Base-by-base conservation (phyloP, 92 coral and sea anemone genomes). In the Porites cylindrica region DNA sequence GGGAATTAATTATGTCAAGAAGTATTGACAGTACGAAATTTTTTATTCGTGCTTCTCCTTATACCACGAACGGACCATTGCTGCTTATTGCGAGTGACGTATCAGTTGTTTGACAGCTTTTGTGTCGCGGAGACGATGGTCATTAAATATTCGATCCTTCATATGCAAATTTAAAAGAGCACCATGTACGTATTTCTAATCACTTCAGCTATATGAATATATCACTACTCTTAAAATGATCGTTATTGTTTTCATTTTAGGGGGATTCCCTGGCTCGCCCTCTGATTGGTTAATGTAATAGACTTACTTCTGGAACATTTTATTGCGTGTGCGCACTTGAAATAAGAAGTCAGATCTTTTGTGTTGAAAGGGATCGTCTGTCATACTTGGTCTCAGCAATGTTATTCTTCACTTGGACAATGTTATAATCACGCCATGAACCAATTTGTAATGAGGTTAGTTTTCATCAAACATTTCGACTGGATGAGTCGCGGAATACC, bases 141-240 rank as follows among this genome's bases (percentile, higher is more conserved):
- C 52, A 80, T 80, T 80, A 80, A 80, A 80, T 80, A 80, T 80
- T 66, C 84, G 51, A 70, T 69, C 67, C 32, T 58, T 81, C 77
- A 62, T 68, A 81, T 81, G 85, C 85, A 81, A 81, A 81, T 81
- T 54, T 81, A 3, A 19, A 23, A 29, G 67, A 53, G 76, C 9
- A 81, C 50, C 66, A 70, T 12, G 52, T 52, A 50, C 59, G 16
- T 65, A 60, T 79, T 63, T 13, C 56, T 61, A 81, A 81, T 81
- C 67, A 81, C 76, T 67, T 59, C 63, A 43, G 24, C 38, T 38
- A 67, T 69, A 53, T 81, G 85, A 81, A 81, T 81, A 51, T 81
- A 26, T 81, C 50, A 58, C 43, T 21, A 8, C 51, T 18, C 43
- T 68, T 80, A 7, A 8, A 54, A 18, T 52, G 54, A 10, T 4